Evolutionary conservation across 2,888 invertebrate species (phyloP).

Genomic region (Hyalella azteca): DNA sequence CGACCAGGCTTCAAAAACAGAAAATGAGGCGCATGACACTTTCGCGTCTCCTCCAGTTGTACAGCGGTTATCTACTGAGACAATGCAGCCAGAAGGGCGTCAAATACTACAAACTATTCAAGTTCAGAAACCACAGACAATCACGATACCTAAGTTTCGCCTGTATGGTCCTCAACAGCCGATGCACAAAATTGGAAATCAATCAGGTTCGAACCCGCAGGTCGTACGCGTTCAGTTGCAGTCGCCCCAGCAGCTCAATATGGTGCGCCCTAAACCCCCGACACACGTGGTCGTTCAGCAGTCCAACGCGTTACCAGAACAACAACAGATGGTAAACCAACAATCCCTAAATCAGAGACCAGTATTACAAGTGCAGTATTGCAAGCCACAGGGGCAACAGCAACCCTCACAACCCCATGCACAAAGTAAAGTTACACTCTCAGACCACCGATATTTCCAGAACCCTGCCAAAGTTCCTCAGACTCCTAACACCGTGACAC

Average conservation of each 20-base stretch:
- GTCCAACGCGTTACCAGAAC: neutral
- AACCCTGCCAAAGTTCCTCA: neutral
- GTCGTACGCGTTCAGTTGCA: neutral
- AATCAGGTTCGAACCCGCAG: neutral
- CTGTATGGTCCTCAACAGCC: neutral
- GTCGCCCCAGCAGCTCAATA: neutral
- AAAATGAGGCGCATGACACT: too few relatives aligned
- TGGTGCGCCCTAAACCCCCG: neutral
- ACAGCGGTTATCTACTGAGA: neutral
- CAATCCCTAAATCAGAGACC: neutral
- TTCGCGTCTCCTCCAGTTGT: too few relatives aligned
- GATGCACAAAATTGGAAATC: neutral
- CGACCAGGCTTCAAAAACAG: neutral
- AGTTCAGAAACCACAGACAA: neutral
- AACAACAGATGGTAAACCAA: neutral
- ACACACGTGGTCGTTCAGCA: neutral
- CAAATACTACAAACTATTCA: neutral
- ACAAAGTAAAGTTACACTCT: too few relatives aligned
- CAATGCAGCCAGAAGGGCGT: neutral
- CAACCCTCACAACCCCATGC: neutral
- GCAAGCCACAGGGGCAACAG: neutral
- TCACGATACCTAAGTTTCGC: neutral
- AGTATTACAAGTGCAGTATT: neutral
- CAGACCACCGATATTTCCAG: slow-evolving; percentile 13
- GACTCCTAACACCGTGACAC: neutral